Evolutionary conservation across 2,888 invertebrate genomes (phyloP), one percentile per base, ranked within the genome.

Genomic region (Beris morrisii): DNA sequence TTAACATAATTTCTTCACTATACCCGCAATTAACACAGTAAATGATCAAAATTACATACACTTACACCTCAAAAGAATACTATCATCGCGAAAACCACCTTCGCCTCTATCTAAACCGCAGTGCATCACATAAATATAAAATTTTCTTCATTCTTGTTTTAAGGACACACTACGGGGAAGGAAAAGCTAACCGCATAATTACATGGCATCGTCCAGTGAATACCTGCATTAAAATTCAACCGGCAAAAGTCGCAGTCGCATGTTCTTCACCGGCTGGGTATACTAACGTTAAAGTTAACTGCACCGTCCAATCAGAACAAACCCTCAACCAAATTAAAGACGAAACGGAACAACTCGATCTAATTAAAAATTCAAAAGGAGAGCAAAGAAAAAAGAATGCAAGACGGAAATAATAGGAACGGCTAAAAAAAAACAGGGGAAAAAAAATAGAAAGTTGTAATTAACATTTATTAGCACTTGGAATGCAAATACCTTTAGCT

Each of bases 401-500:
- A 52, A 11, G 43, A 61, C 52, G 61, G 61, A 61, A 61, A 61
- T 61, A 61, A 61, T 61, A 61, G 61, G 15, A 61, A 13, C 38
- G 52, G 22, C 61, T 50, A 7, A 22, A 43, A 28, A 61, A 74
- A 77, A 38, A n/a, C n/a, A n/a, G n/a, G n/a, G 9, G 9, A 75
- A 3, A 22, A 43, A 28, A 61, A 74, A 76, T 2, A 22, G 22
- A 75, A 76, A 75, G 74, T 75, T 76, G 75, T 79, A 78, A 79
- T 79, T 79, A 79, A 78, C 77, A 78, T 77, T 78, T 75, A 78
- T 78, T 79, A 78, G 77, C 75, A 75, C 75, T 75, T 77, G 61
- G 61, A 61, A 61, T 61, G 61, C 52, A 61, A 61, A 61, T 61
- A 61, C 61, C 50, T 61, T 52, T 43, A 61, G 31, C 61, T 52